Base-by-base conservation (phyloP, 2,113 vertebrate species). In the Neogobius melanostomus region DNA sequence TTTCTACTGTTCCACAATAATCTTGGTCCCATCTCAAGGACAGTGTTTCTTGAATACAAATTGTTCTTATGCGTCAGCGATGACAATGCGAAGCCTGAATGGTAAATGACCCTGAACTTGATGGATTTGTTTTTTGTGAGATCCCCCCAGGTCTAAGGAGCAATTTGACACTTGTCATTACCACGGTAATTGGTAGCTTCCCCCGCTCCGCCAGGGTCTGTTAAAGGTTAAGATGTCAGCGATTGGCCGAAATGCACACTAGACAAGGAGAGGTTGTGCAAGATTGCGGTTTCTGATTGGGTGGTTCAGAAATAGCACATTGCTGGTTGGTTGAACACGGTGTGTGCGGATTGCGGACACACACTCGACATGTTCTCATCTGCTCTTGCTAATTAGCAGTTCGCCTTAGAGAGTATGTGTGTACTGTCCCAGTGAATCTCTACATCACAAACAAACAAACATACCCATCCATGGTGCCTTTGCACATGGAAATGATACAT, bases 381-480 rank as follows among this genome's bases (percentile, higher is more conserved):
- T 89, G 87, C 82, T 83, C 71, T 80, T 68, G 77, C 80, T 88
- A 90, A 91, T 91, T 88, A 89, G 85, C 80, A 77, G 82, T 73
- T 85, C 51, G 85, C 79, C 79, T 85, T 74, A 88, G 84, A 84
- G 85, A 82, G 80, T 79, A 71, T 72, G n/a, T 66, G 75, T 66
- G 76, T 72, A 88, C 82, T 81, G 85, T 83, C 87, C 83, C 81
- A 71, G 67, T 71, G 81, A 88, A 88, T 89, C 81, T 79, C 71
- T 48, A 66, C 66, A 76, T 66, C 76, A 71, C 83, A 82, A 85
- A 88, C 73, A 86, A 66, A 82, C 63, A 66, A 68, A 60, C 75
- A 67, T 72, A 83, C 54, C 71, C 72, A 28, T 75, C 78, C 72
- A 71, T 68, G 63, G 52, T 21, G 78, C 56, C 68, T 54, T 64